Base-by-base conservation (phyloP, 1,140 invertebrate genomes). In the Drepana arcuata region DNA sequence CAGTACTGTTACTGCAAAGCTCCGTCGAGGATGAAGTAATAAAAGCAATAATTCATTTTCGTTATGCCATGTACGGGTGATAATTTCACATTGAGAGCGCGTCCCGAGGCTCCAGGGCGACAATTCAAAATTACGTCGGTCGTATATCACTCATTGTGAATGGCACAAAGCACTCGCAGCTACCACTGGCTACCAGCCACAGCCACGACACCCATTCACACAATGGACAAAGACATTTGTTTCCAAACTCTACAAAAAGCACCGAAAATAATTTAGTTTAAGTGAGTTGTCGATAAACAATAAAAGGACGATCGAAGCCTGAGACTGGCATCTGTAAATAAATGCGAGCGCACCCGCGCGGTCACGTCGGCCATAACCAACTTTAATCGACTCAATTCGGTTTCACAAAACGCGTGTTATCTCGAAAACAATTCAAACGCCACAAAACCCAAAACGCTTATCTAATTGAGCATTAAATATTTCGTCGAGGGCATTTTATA, bases 391-490 rank as follows among this genome's bases (percentile, higher is more conserved):
- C 43, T 48, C 51, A 62, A 64, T 67, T 65, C 56, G 63, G 52
- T 61, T 61, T 70, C 59, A 65, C 66, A 59, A 68, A 65, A 65
- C 61, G 60, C 38, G 43, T 47, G 55, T 57, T 63, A 67, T 70
- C 65, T 74, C 53, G 41, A 70, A 68, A 70, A 77, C 68, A 75
- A 71, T 77, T 71, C 60, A 63, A 73, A 66, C 60, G 58, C 51
- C 64, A 69, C 55, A 70, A 65, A 73, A 77, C 68, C 67, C 53
- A 75, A 77, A 81, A 74, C 66, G 66, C 66, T 75, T 81, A 79
- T 74, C 74, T 79, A 81, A 79, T 77, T 79, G 72, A 79, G 74
- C 65, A 77, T 78, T 77, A 79, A 77, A 73, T 73, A 79, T 75
- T 75, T 81, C 77, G 59, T 73, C 74, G 73, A 67, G 57, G 60